Evolutionary conservation across 2,113 vertebrate species (phyloP).

Genomic region (Scomber japonicus): DNA sequence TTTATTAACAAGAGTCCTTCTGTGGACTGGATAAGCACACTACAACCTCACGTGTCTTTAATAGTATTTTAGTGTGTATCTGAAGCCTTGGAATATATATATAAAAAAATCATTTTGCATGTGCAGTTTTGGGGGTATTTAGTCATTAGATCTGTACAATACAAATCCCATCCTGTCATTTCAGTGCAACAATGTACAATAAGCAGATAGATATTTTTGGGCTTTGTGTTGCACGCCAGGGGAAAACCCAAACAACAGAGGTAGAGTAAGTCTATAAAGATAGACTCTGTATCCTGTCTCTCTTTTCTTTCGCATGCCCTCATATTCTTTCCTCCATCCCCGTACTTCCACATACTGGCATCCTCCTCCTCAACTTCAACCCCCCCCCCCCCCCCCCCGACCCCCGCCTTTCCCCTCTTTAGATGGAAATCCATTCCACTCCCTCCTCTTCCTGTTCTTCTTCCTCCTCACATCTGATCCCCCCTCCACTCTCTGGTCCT

Average conservation of each 20-base stretch:
- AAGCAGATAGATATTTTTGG: constrained; percentile 33
- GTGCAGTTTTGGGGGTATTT: constrained; percentile 35
- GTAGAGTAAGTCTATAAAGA: constrained; percentile 73
- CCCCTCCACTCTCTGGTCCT: constrained; percentile 73
- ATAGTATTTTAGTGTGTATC: background rate
- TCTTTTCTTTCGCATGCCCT: constrained; percentile 74
- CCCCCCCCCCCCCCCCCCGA: background rate
- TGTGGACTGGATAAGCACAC: constrained; percentile 3
- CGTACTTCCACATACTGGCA: constrained; percentile 53
- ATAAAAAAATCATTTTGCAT: constrained; percentile 34
- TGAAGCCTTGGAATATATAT: constrained; percentile 22
- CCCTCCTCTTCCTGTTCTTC: constrained; percentile 75
- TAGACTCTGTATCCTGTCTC: constrained; percentile 81
- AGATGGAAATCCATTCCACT: constrained; percentile 79
- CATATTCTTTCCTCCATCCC: constrained; percentile 62
- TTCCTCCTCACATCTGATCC: constrained; percentile 76
- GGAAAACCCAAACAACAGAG: constrained; percentile 29
- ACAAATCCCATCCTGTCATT: constrained; percentile 49
- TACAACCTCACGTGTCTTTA: background rate
- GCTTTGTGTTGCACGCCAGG: constrained; percentile 51
- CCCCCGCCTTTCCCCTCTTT: constrained; percentile 30
- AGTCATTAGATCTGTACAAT: constrained; percentile 39
- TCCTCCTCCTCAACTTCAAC: constrained; percentile 41
- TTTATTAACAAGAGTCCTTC: background rate
- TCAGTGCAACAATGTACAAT: constrained; percentile 46